A percentile compares a stretch with the other conserved stretches of the same genome.
Conservation (phyloP, 2,113 vertebrate species). For the Rhea americana region DNA sequence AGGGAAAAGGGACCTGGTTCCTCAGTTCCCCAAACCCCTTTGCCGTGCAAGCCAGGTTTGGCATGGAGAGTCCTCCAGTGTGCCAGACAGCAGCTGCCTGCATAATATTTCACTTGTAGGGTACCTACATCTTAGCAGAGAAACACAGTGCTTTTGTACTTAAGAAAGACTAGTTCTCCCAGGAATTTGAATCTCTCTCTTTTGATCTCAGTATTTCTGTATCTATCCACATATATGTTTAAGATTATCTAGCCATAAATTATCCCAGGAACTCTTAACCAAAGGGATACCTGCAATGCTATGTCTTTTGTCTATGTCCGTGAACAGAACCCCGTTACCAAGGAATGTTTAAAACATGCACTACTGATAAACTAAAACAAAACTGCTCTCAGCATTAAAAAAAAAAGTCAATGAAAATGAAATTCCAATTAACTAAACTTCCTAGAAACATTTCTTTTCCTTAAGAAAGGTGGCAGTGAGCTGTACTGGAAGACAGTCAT, state of each 20-base stretch:
- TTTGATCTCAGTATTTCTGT: not conserved
- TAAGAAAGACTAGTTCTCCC: not conserved
- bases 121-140: not conserved
- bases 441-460: not conserved
- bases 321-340: not conserved
- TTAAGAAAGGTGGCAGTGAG: not conserved
- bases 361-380: not conserved
- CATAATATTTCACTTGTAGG: accelerated
- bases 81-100: not conserved
- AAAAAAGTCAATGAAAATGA: not conserved
- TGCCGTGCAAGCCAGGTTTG: not conserved
- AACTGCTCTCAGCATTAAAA: not conserved
- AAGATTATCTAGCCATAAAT: not conserved
- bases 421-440: not conserved
- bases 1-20: not conserved
- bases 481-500: not conserved
- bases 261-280: not conserved
- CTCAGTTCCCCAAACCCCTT: not conserved
- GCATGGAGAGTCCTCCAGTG: not conserved
- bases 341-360: not conserved
- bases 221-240: accelerated
- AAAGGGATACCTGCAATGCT: not conserved
- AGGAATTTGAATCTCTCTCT: not conserved
- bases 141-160: not conserved
- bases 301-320: not conserved